Percentiles rank a stretch among this genome's conserved stretches.
These are phyloP conservation scores for Rhombomys opimus DNA, from an alignment of 2,113 vertebrate genomes.

Conservation along the genomic window DNA sequence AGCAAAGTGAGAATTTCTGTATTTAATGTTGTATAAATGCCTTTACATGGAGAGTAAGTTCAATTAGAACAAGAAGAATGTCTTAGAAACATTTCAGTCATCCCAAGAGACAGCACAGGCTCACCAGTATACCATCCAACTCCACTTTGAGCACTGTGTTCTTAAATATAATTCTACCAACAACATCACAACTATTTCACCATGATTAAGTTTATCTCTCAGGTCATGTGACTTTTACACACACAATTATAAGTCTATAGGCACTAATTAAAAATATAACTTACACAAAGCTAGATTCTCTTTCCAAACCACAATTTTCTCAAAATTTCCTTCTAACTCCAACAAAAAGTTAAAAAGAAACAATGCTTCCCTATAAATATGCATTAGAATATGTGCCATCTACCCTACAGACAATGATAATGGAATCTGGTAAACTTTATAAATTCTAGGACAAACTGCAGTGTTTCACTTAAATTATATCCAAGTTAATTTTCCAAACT, in stretches of 20 bases:
- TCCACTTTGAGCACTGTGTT: background rate
- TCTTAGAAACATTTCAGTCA: background rate
- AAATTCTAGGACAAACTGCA: slow-evolving; percentile 23
- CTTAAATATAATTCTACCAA: background rate
- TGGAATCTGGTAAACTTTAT: background rate
- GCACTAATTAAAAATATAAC: slow-evolving; percentile 35
- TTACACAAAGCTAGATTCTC: slow-evolving; percentile 41
- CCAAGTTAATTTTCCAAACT: slow-evolving; percentile 10
- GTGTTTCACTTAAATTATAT: slow-evolving; percentile 24
- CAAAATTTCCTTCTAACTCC: slow-evolving; percentile 45
- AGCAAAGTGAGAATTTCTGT: slow-evolving; percentile 13
- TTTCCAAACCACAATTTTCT: slow-evolving; percentile 51
- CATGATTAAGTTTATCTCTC: background rate
- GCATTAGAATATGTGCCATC: background rate
- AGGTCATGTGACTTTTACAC: slow-evolving; percentile 11
- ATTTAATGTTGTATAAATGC: slow-evolving; percentile 7
- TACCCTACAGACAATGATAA: background rate
- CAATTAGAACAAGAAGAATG: slow-evolving; percentile 57
- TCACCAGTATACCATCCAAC: background rate
- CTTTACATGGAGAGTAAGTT: slow-evolving; percentile 15
- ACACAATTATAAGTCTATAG: slow-evolving; percentile 44
- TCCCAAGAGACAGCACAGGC: background rate
- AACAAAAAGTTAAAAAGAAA: background rate
- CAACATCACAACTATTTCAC: background rate
- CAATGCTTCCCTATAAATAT: background rate